Evolutionary conservation across 2,888 invertebrate genomes (phyloP), one percentile per base, ranked within the genome.

Genomic region (Cryptus viduatorius): DNA sequence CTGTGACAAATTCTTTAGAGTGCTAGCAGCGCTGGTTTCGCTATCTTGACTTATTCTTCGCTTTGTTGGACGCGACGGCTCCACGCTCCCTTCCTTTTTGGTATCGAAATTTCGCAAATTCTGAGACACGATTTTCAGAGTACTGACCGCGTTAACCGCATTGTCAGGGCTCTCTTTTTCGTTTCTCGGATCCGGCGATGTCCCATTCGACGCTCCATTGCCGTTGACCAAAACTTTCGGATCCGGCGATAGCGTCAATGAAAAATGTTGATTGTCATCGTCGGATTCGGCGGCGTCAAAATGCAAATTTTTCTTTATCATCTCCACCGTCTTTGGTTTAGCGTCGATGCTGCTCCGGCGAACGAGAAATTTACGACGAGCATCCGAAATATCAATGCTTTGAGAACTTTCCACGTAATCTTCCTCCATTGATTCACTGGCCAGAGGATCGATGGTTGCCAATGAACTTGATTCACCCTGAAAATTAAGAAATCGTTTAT

Each of bases 391-490:
- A 3, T 48, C 16, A 48, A 31, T 1, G n/a, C 14, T 61, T 16
- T 84, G 84, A 0, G 84, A 82, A 69, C 75, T 75, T 24, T 79
- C 79, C 4, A 84, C 72, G 14, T 65, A 84, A 37, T 81, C 81
- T 5, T 69, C 48, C 10, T 75, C 69, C 10, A 61, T 37, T 4
- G 19, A 4, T 75, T 31, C 50, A 1, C 3, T 12, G 10, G n/a
- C 61, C 19, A 7, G 50, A 42, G 29, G 24, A 42, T 8, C 64
- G 4, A 53, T 44, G 3, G 3, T 12, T 3, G 16, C 3, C 12
- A 46, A 37, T 16, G 46, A 29, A 24, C 37, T 75, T 4, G 73
- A 68, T 48, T 76, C 71, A 4, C 19, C n/a, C 84, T 84, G 44
- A 42, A 56, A 75, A 71, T 46, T 0, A n/a, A 56, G 3, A 14